Conservation (phyloP, 2,888 invertebrate genomes). For the Pyrochroa serraticornis region DNA sequence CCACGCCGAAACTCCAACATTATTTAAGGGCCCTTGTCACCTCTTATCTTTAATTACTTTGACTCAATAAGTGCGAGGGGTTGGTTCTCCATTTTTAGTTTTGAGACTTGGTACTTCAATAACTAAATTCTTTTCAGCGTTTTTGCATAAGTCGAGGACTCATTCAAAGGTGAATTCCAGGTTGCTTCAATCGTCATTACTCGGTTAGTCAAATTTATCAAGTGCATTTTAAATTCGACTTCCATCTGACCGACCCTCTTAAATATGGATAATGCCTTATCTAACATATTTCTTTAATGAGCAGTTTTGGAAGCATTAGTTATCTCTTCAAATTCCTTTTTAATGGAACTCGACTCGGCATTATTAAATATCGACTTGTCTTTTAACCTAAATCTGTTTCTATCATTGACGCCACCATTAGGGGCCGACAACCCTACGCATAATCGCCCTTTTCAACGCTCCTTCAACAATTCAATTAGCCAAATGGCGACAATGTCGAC, state of each 20-base stretch:
- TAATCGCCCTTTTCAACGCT: too few relatives aligned
- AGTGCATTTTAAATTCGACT: conserved; percentile 13
- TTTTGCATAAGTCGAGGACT: not conserved
- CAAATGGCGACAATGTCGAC: not conserved
- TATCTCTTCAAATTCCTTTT: conserved; percentile 28
- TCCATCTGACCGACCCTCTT: conserved; percentile 25
- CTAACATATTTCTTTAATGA: conserved; percentile 35
- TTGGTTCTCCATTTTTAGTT: too few relatives aligned
- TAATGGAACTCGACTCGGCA: conserved; percentile 21
- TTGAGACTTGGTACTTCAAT: too few relatives aligned
- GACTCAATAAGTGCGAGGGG: too few relatives aligned
- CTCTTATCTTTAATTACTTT: conserved; percentile 10
- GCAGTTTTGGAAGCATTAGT: conserved; percentile 33
- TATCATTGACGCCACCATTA: not conserved
- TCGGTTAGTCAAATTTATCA: not conserved
- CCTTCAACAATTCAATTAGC: not conserved
- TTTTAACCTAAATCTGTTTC: not conserved
- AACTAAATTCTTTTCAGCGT: not conserved
- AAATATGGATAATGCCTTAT: conserved; percentile 33
- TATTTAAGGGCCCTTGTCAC: not conserved
- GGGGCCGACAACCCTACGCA: not conserved
- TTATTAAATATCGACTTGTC: conserved; percentile 15
- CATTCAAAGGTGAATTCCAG: not conserved
- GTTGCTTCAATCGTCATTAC: conserved; percentile 4
- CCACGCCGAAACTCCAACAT: conserved; percentile 13